These are phyloP conservation scores for Hirudinaria manillensis DNA, from an alignment of 2,888 invertebrate genomes.

Conservation along the genomic window DNA sequence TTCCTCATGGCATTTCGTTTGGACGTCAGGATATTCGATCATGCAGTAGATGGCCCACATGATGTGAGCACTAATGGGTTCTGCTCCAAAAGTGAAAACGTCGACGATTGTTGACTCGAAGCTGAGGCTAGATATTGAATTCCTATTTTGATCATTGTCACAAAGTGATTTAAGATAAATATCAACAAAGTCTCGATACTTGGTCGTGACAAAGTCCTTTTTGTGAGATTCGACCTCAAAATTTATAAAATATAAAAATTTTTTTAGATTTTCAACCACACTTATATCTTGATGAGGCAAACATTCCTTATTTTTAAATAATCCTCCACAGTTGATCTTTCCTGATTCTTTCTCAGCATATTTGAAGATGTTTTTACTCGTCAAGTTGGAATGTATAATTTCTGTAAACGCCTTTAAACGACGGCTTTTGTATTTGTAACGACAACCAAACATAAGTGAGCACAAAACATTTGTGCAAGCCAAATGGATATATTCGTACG, in stretches of 20 bases:
- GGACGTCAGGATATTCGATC: constrained; percentile 14
- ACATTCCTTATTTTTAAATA: too few relatives aligned
- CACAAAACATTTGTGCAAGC: constrained; percentile 22
- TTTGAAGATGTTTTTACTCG: constrained; percentile 5
- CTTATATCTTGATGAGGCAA: too few relatives aligned
- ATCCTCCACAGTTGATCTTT: neutral
- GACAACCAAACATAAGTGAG: constrained; percentile 17
- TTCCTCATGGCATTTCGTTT: constrained; percentile 25
- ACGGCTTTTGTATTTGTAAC: constrained; percentile 21
- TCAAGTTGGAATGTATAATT: neutral
- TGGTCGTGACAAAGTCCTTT: neutral
- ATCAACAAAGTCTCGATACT: constrained; percentile 19
- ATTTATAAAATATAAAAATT: constrained; percentile 1
- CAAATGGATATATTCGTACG: neutral
- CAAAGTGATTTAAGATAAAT: constrained; percentile 6
- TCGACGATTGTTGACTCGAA: constrained; percentile 19
- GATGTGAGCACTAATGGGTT: constrained; percentile 10
- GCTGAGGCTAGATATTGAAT: neutral
- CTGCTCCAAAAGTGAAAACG: constrained; percentile 10
- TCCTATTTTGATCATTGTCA: too few relatives aligned
- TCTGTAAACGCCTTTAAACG: constrained; percentile 3
- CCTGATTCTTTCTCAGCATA: neutral
- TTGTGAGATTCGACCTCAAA: constrained; percentile 20
- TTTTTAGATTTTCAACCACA: too few relatives aligned
- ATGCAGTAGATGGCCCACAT: constrained; percentile 23